Evolutionary conservation across 2,113 vertebrate species (phyloP), one percentile per base, ranked within the genome.

Genomic region (Thamnaconus septentrionalis): DNA sequence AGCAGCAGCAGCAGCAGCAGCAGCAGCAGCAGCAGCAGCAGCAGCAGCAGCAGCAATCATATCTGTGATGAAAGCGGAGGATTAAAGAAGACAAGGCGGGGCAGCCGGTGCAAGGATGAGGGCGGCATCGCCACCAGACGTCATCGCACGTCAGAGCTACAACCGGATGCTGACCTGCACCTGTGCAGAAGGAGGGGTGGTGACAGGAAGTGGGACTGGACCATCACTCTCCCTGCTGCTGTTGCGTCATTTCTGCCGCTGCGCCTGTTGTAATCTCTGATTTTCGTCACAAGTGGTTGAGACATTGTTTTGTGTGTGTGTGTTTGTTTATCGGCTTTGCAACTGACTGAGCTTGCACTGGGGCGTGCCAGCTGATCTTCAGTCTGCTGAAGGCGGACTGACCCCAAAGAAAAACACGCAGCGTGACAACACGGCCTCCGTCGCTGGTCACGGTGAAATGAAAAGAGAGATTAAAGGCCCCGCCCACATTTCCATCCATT

Each of bases 201-300:
- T 48, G 8, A 48, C 47, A 48, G 11, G 8, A 48, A 9, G 47
- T 48, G 3, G 47, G 8, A 31, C 18, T 31, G 8, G 11, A 48
- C 46, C 18, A 31, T 31, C 18, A 31, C 18, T 31, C 18, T 31
- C 47, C 11, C 4, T 48, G 47, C 47, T 48, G 11, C 8, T 75
- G 72, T 77, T 76, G 75, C 18, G 18, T 31, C 1, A 31, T 31
- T 31, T 31, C 57, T 67, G 71, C 74, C 59, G 56, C 61, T 46
- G 12, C 18, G 12, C 8, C 41, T 44, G 65, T 65, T 72, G 71
- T 85, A 88, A 85, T 85, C 83, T 76, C 65, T 1, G 57, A 66
- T 73, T 78, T 61, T 70, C 39, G n/a, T 56, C n/a, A 68, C 46
- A 31, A 11, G 58, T 18, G 4, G 51, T 52, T 61, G 61, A 48